Evolutionary conservation across 1,140 invertebrate genomes (phyloP).

Genomic region (Galendromus occidentalis): DNA sequence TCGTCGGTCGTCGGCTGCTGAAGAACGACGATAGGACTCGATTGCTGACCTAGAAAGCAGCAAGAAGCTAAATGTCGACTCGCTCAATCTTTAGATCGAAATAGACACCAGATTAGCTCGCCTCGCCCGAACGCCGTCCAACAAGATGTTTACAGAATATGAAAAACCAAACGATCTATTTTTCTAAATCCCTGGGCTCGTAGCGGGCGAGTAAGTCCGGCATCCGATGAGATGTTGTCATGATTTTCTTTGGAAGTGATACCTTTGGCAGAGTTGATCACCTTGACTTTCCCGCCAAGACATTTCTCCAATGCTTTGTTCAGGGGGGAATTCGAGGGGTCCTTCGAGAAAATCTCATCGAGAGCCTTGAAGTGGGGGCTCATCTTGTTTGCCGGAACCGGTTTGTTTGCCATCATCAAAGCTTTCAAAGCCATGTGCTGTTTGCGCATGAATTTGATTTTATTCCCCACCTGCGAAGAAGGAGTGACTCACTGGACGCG

Average conservation of each 20-base stretch:
- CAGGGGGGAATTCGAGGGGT: neutral
- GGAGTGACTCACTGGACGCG: no score
- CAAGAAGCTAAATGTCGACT: no score
- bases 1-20: neutral
- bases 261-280: neutral
- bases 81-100: no score
- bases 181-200: no score
- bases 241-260: no score
- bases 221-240: no score
- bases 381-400: neutral
- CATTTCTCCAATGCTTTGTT: constrained; percentile 1
- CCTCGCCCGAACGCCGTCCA: no score
- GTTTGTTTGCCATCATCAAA: neutral
- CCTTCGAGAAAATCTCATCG: neutral
- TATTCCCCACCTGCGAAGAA: neutral
- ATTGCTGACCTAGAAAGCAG: neutral
- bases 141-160: no score
- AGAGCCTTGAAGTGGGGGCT: neutral
- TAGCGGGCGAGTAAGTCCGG: no score
- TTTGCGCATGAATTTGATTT: neutral
- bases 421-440: neutral
- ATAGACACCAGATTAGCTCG: no score
- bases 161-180: no score
- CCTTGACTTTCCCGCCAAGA: neutral
- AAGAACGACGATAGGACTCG: neutral